These are phyloP conservation scores for Pitangus sulphuratus DNA, from an alignment of 2,797 vertebrate species.

Conservation along the genomic window DNA sequence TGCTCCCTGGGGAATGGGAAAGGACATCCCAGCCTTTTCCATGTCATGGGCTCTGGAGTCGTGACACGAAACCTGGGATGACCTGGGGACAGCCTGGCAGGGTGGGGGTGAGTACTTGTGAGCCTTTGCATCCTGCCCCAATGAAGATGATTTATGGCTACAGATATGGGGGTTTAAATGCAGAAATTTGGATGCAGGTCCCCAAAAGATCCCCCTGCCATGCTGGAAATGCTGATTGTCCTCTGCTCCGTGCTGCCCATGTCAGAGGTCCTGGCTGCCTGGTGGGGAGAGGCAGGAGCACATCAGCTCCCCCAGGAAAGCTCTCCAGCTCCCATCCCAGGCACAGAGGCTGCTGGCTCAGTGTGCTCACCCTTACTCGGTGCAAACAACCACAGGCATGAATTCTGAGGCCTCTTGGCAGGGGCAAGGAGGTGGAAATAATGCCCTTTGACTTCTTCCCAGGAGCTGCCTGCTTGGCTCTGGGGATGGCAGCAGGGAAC, in stretches of 20 bases:
- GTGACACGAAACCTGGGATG: background rate
- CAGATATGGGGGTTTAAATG: background rate
- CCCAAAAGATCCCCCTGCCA: background rate
- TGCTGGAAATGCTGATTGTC: background rate
- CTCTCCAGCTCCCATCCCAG: background rate
- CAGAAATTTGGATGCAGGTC: background rate
- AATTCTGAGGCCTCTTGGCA: background rate
- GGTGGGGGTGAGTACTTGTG: background rate
- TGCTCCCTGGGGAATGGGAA: background rate
- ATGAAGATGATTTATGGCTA: background rate
- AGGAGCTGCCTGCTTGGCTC: background rate
- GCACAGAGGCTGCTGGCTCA: background rate
- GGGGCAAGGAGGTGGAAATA: background rate
- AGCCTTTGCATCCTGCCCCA: background rate
- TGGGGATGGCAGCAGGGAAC: background rate
- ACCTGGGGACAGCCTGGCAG: background rate
- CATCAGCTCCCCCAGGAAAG: background rate
- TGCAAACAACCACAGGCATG: background rate
- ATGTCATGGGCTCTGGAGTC: background rate
- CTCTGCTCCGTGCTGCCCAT: rapidly evolving
- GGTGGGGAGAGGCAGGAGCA: background rate
- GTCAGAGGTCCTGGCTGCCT: background rate
- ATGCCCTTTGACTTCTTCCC: background rate
- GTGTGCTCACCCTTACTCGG: background rate
- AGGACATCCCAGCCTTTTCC: background rate